These are phyloP conservation scores for Oeneis ivallda DNA, from an alignment of 2,888 invertebrate genomes.

Conservation along the genomic window DNA sequence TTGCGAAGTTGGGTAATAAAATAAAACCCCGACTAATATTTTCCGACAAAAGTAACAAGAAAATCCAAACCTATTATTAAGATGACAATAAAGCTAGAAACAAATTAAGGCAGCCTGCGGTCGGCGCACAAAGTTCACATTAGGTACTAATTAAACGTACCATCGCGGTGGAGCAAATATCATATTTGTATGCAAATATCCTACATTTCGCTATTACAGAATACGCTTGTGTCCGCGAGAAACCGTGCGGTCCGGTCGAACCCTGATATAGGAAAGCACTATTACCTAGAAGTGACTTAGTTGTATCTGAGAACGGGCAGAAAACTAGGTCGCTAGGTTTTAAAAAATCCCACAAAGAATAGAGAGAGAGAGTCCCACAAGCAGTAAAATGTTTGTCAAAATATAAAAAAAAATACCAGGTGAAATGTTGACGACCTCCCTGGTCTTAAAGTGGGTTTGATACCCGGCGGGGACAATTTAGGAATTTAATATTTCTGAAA, in stretches of 20 bases:
- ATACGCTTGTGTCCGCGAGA: constrained; percentile 38
- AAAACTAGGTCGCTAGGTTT: too few species aligned
- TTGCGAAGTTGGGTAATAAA: too few species aligned
- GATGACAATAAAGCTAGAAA: constrained; percentile 11
- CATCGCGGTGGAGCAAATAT: constrained; percentile 35
- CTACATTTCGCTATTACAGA: constrained; percentile 42
- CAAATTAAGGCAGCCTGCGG: background rate
- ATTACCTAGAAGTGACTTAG: constrained; percentile 13
- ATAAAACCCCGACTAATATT: background rate
- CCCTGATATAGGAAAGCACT: background rate
- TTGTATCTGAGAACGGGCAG: too few species aligned
- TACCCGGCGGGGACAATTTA: too few species aligned
- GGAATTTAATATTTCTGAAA: too few species aligned
- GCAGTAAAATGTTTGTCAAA: too few species aligned
- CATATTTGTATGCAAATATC: constrained; percentile 49
- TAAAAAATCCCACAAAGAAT: too few species aligned
- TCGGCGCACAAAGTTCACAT: constrained; percentile 28
- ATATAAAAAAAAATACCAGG: too few species aligned
- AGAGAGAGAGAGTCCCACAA: too few species aligned
- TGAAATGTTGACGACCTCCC: too few species aligned
- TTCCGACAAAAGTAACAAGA: background rate
- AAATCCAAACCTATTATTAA: constrained; percentile 10
- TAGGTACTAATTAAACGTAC: constrained; percentile 36
- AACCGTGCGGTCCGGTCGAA: constrained; percentile 24
- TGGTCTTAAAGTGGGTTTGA: too few species aligned